Evolutionary conservation across 2,113 vertebrate species (phyloP).

Genomic region (Pipa parva): DNA sequence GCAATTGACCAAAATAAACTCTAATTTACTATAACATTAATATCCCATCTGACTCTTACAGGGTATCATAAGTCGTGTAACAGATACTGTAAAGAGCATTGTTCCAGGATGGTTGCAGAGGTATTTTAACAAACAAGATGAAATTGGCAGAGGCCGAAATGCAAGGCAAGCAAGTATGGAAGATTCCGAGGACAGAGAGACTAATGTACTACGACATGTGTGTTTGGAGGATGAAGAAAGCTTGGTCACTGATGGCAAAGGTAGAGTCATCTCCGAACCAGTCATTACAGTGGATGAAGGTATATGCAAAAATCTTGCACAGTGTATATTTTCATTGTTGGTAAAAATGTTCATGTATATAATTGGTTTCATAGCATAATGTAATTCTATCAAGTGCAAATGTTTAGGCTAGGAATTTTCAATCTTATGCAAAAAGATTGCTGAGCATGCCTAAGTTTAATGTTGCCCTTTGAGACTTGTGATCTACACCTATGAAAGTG

Average conservation of each 20-base stretch:
- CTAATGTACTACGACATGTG: slow-evolving; percentile 46
- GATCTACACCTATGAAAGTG: no score
- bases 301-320: no score
- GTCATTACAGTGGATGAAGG: slow-evolving; percentile 69
- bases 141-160: slow-evolving; percentile 53
- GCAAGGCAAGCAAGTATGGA: slow-evolving; percentile 54
- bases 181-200: slow-evolving; percentile 52
- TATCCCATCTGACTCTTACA: slow-evolving; percentile 55
- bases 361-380: no score
- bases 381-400: no score
- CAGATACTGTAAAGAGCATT: slow-evolving; percentile 92
- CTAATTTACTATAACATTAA: no score
- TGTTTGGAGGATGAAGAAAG: slow-evolving; percentile 67
- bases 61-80: slow-evolving; percentile 89
- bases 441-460: no score
- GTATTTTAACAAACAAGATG: slow-evolving; percentile 83
- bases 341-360: no score
- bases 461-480: no score
- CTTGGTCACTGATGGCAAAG: slow-evolving; percentile 65
- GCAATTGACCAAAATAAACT: no score
- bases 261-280: slow-evolving; percentile 73
- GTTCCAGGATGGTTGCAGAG: slow-evolving; percentile 92
- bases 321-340: no score
- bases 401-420: no score
- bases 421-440: no score